Conservation (phyloP, 1,140 invertebrate genomes). For the Drosophila athabasca region DNA sequence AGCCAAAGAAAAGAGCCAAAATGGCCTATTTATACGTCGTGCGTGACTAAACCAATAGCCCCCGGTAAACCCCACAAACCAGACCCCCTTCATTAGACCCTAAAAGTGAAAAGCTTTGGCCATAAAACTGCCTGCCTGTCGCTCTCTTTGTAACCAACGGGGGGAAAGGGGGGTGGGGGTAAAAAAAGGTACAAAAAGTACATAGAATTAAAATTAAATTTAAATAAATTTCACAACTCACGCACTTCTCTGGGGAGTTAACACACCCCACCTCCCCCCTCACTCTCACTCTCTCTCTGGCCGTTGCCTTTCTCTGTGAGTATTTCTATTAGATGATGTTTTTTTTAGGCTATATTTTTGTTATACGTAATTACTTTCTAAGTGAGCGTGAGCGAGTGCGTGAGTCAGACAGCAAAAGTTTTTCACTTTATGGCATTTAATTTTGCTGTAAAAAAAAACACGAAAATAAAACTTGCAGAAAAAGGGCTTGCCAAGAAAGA, state of each 20-base stretch:
- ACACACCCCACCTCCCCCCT: neutral
- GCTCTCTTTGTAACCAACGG: too few relatives aligned
- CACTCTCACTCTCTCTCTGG: too few relatives aligned
- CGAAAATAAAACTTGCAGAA: constrained; percentile 38
- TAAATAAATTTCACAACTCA: constrained; percentile 76
- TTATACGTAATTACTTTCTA: constrained; percentile 77
- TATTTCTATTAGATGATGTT: neutral
- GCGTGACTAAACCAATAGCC: constrained; percentile 49
- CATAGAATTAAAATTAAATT: constrained; percentile 77
- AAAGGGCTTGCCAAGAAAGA: constrained; percentile 46
- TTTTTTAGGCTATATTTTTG: constrained; percentile 50
- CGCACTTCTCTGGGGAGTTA: constrained; percentile 53
- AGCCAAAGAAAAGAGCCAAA: constrained; percentile 4
- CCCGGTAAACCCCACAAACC: constrained; percentile 9
- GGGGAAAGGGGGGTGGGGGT: too few relatives aligned
- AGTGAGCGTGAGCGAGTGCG: constrained; percentile 63
- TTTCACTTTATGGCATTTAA: constrained; percentile 69
- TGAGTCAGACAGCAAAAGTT: constrained; percentile 73
- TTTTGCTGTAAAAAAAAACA: constrained; percentile 15
- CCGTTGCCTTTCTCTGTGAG: too few relatives aligned
- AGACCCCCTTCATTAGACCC: constrained; percentile 23
- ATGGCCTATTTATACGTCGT: constrained; percentile 29
- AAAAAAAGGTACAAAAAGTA: constrained; percentile 37
- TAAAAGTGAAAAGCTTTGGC: constrained; percentile 57
- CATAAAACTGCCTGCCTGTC: constrained; percentile 34